Base-by-base conservation (phyloP, 2,797 vertebrate genomes). In the Lagocephalus sceleratus region DNA sequence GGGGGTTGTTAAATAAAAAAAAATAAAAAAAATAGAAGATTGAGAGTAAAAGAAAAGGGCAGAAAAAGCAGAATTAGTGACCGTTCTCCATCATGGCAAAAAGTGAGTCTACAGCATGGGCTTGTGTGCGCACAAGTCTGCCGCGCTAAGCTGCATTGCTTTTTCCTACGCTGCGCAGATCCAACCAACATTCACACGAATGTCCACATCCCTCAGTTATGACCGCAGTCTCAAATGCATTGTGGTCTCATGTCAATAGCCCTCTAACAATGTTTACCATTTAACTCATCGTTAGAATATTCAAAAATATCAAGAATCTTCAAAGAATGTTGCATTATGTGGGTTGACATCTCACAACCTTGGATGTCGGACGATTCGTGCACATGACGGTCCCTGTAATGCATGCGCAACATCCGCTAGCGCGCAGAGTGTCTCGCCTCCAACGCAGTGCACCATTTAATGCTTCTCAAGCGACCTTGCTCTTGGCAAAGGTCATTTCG, bases 101-200 rank as follows among this genome's bases (percentile, higher is more conserved):
- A 98, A 97, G 97, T 97, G 96, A 98, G 93, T 93, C 96, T 98
- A 88, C 97, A 97, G 95, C 92, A 94, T 91, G 97, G 95, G 95
- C 94, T 94, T 87, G 94, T 94, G 23, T 90, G 95, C 95, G 94
- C 94, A 47, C 53, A 87, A 90, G 77, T 93, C 94, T 95, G 95
- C 94, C 79, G 94, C 94, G 94, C 95, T 93, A 95, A 95, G 94
- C 94, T 94, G 93, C 89, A 91, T 54, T 91, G 91, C 95, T 97
- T 96, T 82, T 95, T 92, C 90, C 96, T 98, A 93, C 94, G 95
- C 97, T 88, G 96, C 96, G 96, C 97, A 74, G 93, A 94, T 97
- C 94, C 93, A 72, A 92, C 92, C 90, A 66, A 89, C 92, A 97
- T 94, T 93, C 88, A 92, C 88, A 93, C 92, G 79, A 91, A 92